Percentiles rank a stretch among this genome's conserved stretches.
These are phyloP conservation scores for Agriopis leucophaearia DNA, from an alignment of 2,888 invertebrate species.

Conservation along the genomic window DNA sequence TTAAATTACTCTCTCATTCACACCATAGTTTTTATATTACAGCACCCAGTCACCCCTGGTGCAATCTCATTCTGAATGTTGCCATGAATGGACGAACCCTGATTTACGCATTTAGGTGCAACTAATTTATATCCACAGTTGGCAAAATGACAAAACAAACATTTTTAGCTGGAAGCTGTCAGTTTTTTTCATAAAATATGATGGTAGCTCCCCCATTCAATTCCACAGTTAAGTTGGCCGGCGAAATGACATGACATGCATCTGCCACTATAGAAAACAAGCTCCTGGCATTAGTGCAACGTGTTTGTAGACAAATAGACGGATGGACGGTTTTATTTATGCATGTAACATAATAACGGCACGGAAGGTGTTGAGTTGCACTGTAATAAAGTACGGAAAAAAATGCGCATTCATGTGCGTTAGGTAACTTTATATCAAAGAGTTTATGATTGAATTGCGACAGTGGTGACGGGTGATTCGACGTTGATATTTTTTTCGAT, in stretches of 20 bases:
- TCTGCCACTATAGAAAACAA: conserved; percentile 34
- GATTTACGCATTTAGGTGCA: conserved; percentile 41
- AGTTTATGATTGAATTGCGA: conserved; percentile 27
- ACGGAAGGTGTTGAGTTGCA: conserved; percentile 33
- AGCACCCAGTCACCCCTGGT: conserved; percentile 16
- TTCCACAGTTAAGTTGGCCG: no score
- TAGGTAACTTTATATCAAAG: conserved; percentile 8
- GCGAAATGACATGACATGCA: conserved; percentile 30
- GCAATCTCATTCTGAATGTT: conserved; percentile 26
- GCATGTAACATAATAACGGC: conserved; percentile 29
- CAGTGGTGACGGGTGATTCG: neutral
- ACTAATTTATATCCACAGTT: no score
- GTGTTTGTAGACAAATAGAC: conserved; percentile 47
- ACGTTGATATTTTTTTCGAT: no score
- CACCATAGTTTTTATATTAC: neutral
- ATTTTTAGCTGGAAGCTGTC: no score
- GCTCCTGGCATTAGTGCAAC: conserved; percentile 40
- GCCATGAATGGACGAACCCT: conserved; percentile 30
- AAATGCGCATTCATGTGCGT: conserved; percentile 22
- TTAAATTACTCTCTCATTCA: conserved; percentile 3
- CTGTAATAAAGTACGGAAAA: conserved; percentile 4
- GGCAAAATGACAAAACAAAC: no score
- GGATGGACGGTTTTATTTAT: conserved; percentile 33
- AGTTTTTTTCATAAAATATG: no score
- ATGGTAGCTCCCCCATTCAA: no score